These are phyloP conservation scores for Myrmecophaga tridactyla DNA, from an alignment of 2,113 vertebrate genomes.

Conservation along the genomic window DNA sequence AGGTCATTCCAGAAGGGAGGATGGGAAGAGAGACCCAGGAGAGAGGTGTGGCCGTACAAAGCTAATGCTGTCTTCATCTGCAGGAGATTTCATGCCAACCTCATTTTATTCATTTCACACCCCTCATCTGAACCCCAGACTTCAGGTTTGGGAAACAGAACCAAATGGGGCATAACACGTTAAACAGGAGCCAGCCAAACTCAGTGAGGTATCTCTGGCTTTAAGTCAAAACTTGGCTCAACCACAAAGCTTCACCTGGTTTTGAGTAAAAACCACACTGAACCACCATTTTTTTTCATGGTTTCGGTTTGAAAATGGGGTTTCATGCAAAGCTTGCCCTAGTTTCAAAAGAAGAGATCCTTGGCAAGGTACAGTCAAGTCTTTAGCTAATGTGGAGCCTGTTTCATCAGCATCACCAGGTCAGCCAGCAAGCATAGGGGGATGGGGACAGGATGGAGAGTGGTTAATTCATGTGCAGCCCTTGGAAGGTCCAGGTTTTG, in stretches of 20 bases:
- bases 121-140: constrained; percentile 44
- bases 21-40: not conserved
- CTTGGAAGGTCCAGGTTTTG: not conserved
- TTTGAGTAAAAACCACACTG: constrained; percentile 78
- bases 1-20: not conserved
- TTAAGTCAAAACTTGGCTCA: constrained; percentile 64
- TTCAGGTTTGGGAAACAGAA: constrained; percentile 47
- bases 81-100: not conserved
- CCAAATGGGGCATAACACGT: constrained; percentile 40
- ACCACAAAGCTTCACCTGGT: constrained; percentile 78
- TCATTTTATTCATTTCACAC: not conserved
- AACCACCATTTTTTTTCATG: constrained; percentile 71
- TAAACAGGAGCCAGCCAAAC: constrained; percentile 37
- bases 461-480: not conserved
- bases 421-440: not conserved
- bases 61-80: not conserved
- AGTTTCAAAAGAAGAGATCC: constrained; percentile 55
- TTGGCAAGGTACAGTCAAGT: not conserved
- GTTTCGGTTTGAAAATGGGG: constrained; percentile 75
- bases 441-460: not conserved
- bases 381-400: not conserved
- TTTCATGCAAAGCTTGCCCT: constrained; percentile 70
- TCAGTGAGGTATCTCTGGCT: constrained; percentile 42
- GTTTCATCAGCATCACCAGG: rapidly evolving
- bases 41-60: not conserved